Conservation (phyloP, 2,113 vertebrate species). For the Aix galericulata region DNA sequence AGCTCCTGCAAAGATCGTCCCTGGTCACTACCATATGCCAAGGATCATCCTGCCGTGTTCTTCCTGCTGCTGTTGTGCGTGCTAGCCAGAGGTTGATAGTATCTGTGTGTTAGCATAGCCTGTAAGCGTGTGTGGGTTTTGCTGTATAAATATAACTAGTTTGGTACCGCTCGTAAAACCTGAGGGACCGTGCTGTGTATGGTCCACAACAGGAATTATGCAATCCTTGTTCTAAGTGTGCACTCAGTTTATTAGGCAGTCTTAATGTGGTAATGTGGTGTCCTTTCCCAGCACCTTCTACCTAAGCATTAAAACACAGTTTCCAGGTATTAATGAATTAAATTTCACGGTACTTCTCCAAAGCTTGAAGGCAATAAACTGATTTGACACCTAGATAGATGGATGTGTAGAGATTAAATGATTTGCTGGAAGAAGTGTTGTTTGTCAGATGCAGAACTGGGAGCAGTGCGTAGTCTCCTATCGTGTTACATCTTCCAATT, state of each 20-base stretch:
- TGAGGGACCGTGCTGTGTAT: not conserved
- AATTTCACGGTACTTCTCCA: not conserved
- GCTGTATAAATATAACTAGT: not conserved
- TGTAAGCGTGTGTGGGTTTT: not conserved
- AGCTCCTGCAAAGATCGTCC: not conserved
- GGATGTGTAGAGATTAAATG: not conserved
- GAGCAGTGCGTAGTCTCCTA: not conserved
- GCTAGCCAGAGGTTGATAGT: not conserved
- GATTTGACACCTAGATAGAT: not conserved
- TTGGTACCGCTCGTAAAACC: too few relatives aligned
- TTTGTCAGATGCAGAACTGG: conserved; percentile 18
- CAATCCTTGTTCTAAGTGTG: not conserved
- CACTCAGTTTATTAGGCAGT: not conserved
- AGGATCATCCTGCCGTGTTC: not conserved
- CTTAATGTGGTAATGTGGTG: not conserved
- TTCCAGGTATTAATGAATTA: conserved; percentile 4
- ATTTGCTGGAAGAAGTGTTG: conserved; percentile 7
- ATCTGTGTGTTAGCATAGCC: not conserved
- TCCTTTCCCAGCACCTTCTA: not conserved
- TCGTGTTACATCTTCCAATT: conserved; percentile 37
- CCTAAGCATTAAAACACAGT: not conserved
- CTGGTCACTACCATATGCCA: not conserved
- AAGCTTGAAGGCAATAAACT: conserved; percentile 3
- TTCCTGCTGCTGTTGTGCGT: not conserved
- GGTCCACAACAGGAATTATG: not conserved